Percentiles rank a stretch among this genome's conserved stretches.
phyloP scores from a whole-genome alignment of 1,140 invertebrate species.

The Diachasma alloeum region DNA sequence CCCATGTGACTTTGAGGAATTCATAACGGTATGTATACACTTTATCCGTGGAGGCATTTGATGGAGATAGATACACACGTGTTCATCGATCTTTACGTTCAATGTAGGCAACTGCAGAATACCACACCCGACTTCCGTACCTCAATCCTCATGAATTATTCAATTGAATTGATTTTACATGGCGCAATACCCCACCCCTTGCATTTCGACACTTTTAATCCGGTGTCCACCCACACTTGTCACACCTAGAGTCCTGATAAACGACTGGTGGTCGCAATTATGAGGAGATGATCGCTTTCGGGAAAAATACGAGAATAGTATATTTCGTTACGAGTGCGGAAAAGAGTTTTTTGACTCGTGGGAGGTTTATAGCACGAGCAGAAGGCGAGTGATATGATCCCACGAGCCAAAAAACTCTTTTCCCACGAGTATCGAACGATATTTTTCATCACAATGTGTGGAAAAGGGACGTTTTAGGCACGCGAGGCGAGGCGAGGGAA shows the following conservation, averaged over 20 bases:
- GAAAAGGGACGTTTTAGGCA: too few species aligned
- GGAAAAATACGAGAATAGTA: too few species aligned
- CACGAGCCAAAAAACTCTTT: too few species aligned
- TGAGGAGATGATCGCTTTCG: background rate
- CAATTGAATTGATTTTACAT: constrained; percentile 1
- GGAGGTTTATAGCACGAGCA: too few species aligned
- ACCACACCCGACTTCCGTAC: background rate
- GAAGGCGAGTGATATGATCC: too few species aligned
- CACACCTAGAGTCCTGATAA: background rate
- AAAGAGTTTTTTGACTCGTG: too few species aligned
- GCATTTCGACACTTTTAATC: background rate
- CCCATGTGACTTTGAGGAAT: constrained; percentile 84
- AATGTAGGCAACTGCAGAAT: background rate
- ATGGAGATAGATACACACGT: constrained; percentile 29
- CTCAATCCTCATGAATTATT: constrained; percentile 18
- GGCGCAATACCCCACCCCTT: background rate
- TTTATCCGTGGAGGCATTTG: background rate
- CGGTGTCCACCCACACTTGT: background rate
- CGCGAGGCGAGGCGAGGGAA: too few species aligned
- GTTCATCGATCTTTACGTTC: background rate
- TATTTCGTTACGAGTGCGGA: too few species aligned
- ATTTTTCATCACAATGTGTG: too few species aligned
- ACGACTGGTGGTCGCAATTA: background rate
- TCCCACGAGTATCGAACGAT: too few species aligned
- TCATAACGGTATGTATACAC: constrained; percentile 68